These are phyloP conservation scores for Calyptomena viridis DNA, from an alignment of 2,113 vertebrate genomes.

Conservation along the genomic window DNA sequence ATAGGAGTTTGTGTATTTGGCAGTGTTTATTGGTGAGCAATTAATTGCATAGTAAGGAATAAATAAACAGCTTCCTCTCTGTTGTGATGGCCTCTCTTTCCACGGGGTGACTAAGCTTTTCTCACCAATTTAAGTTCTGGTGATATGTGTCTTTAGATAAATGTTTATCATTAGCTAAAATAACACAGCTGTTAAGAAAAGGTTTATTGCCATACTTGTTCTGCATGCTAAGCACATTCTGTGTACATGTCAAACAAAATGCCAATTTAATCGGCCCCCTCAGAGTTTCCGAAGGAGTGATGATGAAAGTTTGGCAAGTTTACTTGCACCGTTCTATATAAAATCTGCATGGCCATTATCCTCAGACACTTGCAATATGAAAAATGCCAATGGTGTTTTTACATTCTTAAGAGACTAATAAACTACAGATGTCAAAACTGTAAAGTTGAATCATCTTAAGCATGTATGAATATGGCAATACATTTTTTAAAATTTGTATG, in stretches of 20 bases:
- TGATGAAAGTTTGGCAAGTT: slow-evolving; percentile 67
- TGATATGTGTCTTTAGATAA: slow-evolving; percentile 17
- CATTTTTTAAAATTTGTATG: not conserved
- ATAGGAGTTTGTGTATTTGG: not conserved
- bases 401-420: slow-evolving; percentile 33
- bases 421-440: slow-evolving; percentile 55
- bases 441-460: slow-evolving; percentile 3
- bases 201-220: slow-evolving; percentile 38
- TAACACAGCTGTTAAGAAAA: slow-evolving; percentile 42
- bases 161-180: slow-evolving; percentile 54
- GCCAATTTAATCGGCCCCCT: slow-evolving; percentile 54
- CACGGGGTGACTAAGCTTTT: not conserved
- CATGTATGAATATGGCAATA: not conserved
- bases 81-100: not conserved
- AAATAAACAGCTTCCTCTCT: not conserved
- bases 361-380: slow-evolving; percentile 55
- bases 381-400: slow-evolving; percentile 63
- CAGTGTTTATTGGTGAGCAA: not conserved
- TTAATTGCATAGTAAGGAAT: not conserved
- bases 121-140: not conserved
- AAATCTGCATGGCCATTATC: slow-evolving; percentile 56
- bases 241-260: slow-evolving; percentile 55
- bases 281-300: slow-evolving; percentile 52
- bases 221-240: slow-evolving; percentile 49
- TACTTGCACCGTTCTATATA: not conserved